These are phyloP conservation scores for Eumeta japonica DNA, from an alignment of 1,140 invertebrate genomes.

Conservation along the genomic window DNA sequence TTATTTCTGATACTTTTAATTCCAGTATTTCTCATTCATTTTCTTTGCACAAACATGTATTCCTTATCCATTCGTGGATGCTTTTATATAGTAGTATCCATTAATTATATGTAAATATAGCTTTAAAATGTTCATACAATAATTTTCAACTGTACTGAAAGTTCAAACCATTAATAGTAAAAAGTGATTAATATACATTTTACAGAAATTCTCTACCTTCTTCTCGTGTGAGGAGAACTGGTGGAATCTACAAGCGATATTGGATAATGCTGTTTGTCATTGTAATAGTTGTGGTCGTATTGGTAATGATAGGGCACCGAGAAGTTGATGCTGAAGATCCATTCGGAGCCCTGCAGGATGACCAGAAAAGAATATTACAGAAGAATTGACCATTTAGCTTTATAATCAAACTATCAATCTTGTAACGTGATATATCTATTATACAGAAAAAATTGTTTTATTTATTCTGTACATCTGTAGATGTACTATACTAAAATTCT, in stretches of 20 bases:
- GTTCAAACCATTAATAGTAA: neutral
- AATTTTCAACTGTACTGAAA: neutral
- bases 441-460: too few relatives aligned
- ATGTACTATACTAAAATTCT: too few relatives aligned
- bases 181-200: constrained; percentile 1
- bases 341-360: constrained; percentile 36
- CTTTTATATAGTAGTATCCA: neutral
- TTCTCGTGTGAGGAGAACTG: constrained; percentile 37
- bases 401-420: too few relatives aligned
- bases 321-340: constrained; percentile 38
- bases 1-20: too few relatives aligned
- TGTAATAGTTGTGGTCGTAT: constrained; percentile 26
- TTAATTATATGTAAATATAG: neutral
- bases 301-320: constrained; percentile 34
- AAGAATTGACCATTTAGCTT: too few relatives aligned
- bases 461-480: too few relatives aligned
- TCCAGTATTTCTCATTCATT: too few relatives aligned
- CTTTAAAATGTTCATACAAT: neutral
- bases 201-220: constrained; percentile 39
- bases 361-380: constrained; percentile 41
- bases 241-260: constrained; percentile 41
- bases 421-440: too few relatives aligned
- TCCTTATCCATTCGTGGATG: too few relatives aligned
- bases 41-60: too few relatives aligned
- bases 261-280: constrained; percentile 37